Base-by-base conservation (phyloP, 2,113 vertebrate genomes). In the Sprattus sprattus region DNA sequence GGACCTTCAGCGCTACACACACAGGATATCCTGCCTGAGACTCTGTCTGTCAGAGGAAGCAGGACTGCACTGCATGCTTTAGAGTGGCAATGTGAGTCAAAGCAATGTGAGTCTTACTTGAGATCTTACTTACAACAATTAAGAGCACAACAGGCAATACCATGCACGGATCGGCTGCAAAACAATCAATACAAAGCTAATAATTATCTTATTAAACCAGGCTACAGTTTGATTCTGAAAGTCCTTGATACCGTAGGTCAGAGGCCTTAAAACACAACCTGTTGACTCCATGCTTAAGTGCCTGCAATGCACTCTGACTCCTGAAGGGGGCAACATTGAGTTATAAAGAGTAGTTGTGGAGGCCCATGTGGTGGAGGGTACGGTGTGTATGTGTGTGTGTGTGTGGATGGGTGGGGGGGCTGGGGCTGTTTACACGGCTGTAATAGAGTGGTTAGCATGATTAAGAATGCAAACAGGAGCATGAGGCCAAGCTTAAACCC, bases 381-480 rank as follows among this genome's bases (percentile, higher is more conserved):
- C 39, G 39, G 39, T 39, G 39, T 1, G n/a, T 81, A 52, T 2
- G 64, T 84, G 84, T 82, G 45, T 60, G 88, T 85, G 86, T 15
- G 32, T 88, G 83, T 82, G 22, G 46, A 85, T 81, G 47, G 67
- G 81, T 85, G 83, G 47, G 28, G 78, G 46, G 4, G 47, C 85
- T 0, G 60, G 20, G n/a, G 20, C 60, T 64, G 60, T 64, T 64
- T 64, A 64, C 22, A n/a, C 6, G 60, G n/a, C 22, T n/a, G 20
- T 25, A 84, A 64, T 81, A 5, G 0, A 75, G 50, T 81, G 67
- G 67, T 64, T 67, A 83, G 88, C 85, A 87, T 84, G 83, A 92
- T 90, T 84, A 89, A 90, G 86, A 92, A 92, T 89, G 90, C 90
- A 94, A 93, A 93, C 89, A 91, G 82, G 85, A 82, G 82, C 84